Conservation (phyloP, 2,888 invertebrate species). For the Drosophila koepferae region DNA sequence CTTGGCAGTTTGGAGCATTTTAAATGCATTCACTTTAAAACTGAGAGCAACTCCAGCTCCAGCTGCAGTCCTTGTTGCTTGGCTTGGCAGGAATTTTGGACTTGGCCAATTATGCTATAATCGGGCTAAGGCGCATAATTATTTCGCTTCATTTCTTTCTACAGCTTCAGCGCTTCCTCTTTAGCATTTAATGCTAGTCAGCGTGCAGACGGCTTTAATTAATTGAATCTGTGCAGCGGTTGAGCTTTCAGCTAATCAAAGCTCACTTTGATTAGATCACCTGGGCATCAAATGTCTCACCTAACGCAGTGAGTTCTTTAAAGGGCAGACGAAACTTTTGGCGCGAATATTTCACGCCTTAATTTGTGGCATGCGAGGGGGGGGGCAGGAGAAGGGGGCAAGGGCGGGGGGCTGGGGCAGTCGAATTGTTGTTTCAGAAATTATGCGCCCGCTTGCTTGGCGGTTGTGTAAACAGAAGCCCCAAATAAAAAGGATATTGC, state of each 20-base stretch:
- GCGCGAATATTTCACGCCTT: constrained; percentile 73
- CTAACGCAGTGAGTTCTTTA: constrained; percentile 20
- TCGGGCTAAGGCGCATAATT: constrained; percentile 6
- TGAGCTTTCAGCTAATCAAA: constrained; percentile 28
- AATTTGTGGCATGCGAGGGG: constrained; percentile 60
- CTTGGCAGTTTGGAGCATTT: constrained; percentile 23
- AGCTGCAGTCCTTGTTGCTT: constrained; percentile 24
- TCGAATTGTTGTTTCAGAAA: constrained; percentile 36
- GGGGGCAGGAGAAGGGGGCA: not conserved
- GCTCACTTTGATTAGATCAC: constrained; percentile 30
- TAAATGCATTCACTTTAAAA: constrained; percentile 28
- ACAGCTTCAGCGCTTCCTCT: not conserved
- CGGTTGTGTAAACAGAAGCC: constrained; percentile 70
- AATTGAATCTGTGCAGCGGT: constrained; percentile 29
- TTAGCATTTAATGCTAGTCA: not conserved
- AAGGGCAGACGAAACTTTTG: constrained; percentile 40
- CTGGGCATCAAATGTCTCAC: not conserved
- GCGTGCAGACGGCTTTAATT: constrained; percentile 32
- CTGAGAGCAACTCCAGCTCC: not conserved
- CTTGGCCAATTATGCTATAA: constrained; percentile 31
- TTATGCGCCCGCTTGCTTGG: constrained; percentile 60
- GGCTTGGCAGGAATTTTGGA: constrained; percentile 2
- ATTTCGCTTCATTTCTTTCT: not conserved
- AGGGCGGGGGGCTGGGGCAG: not conserved
- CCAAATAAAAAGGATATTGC: constrained; percentile 64